Evolutionary conservation across 1,140 invertebrate genomes (phyloP).

Genomic region (Drosophila leontia): DNA sequence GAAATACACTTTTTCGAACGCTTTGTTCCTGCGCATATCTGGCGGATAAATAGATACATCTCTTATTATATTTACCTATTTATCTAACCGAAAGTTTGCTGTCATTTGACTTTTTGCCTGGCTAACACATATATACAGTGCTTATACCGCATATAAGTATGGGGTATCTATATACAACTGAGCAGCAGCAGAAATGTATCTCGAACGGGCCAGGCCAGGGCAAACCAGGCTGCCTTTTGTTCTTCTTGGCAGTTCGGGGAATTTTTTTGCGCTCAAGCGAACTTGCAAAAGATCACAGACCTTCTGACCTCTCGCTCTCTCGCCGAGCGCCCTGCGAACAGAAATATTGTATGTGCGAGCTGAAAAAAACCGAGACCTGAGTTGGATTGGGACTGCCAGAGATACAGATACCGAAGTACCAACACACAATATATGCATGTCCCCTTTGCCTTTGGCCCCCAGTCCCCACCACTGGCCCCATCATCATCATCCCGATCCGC

Average conservation of each 20-base stretch:
- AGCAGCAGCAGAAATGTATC: conserved; percentile 53
- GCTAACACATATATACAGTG: conserved; percentile 36
- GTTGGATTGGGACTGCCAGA: conserved; percentile 45
- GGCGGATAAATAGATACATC: conserved; percentile 21
- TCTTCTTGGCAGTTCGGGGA: conserved; percentile 60
- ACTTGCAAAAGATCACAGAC: conserved; percentile 81
- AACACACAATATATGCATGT: conserved; percentile 78
- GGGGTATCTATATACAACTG: conserved; percentile 22
- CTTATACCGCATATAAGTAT: conserved; percentile 24
- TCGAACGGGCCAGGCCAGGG: conserved; percentile 36
- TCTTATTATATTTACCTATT: conserved; percentile 40
- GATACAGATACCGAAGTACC: conserved; percentile 61
- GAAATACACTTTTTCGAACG: not conserved
- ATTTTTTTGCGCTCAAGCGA: conserved; percentile 63
- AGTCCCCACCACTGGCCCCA: conserved; percentile 1
- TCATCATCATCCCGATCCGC: conserved; percentile 7
- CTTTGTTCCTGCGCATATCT: conserved; percentile 1
- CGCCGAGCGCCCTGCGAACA: conserved; percentile 46
- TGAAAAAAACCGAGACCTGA: conserved; percentile 38
- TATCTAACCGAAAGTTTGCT: conserved; percentile 50
- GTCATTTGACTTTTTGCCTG: conserved; percentile 76
- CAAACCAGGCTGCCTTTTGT: conserved; percentile 55
- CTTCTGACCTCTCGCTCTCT: conserved; percentile 73
- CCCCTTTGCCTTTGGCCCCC: conserved; percentile 45
- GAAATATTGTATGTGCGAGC: conserved; percentile 46